Base-by-base conservation (phyloP, 2,113 vertebrate genomes). In the Lathamus discolor region DNA sequence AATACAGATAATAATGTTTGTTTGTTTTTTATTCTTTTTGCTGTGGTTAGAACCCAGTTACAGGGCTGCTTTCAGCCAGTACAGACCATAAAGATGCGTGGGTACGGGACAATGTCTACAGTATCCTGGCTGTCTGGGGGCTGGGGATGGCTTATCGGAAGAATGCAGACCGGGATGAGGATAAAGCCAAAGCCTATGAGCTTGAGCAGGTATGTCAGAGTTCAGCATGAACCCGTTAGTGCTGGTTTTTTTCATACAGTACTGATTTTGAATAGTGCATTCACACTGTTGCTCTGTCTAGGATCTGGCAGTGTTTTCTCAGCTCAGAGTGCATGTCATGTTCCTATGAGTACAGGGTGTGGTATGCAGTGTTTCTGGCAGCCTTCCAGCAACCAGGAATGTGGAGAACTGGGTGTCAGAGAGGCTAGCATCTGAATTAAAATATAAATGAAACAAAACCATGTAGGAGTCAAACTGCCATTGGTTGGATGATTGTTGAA, bases 141-240 rank as follows among this genome's bases (percentile, higher is more conserved):
- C 98, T 99, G 83, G 99, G 99, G 9, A 99, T 99, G 99, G 99
- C 99, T 9, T 99, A 99, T 79, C 98, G 99, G 63, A 99, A 99
- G 98, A 99, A 99, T 2, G 99, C 99, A 0, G 99, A 99, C 96
- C 98, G 99, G 0, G 99, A 99, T 3, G 99, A 99, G 95, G 99
- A 99, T 93, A 99, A 99, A 95, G 99, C 99, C 96, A 99, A 99
- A 88, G 99, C 99, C 70, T 99, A 99, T 1, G 99, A 99, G 94
- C 97, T 99, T 13, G 99, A 99, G 94, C 99, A 99, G 99, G 99
- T 99, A 96, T 28, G 69, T 67, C 61, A 52, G 16, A 49, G 19
- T 48, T 37, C 0, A 0, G 10, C 14, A 10, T 11, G 4, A 67
- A 52, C 10, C 24, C 12, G 2, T 55, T 33, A 4, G 25, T n/a